Percentiles rank a stretch among this genome's conserved stretches.
Conservation (phyloP, 2,797 vertebrate species). For the Mormyrops attenuatus region DNA sequence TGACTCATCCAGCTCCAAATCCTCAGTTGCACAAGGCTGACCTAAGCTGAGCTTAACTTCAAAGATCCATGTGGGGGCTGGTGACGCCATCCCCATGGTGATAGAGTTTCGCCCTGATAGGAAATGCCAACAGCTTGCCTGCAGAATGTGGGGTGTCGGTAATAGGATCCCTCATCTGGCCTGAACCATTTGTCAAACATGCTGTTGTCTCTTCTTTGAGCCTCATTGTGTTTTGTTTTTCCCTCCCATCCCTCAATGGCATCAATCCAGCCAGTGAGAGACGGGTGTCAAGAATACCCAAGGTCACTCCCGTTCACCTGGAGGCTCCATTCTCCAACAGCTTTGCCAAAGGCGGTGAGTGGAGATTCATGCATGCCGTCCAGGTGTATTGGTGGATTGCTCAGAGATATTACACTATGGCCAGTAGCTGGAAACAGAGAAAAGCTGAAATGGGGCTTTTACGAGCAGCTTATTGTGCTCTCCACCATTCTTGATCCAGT, state of each 20-base stretch:
- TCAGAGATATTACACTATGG: neutral
- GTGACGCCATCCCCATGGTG: neutral
- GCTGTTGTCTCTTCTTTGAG: neutral
- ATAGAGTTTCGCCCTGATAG: neutral
- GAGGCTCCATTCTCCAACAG: slow-evolving; percentile 92
- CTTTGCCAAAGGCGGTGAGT: slow-evolving; percentile 95
- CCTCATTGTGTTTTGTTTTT: neutral
- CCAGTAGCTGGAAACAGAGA: neutral
- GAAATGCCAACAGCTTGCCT: slow-evolving; percentile 1
- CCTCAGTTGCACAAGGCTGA: neutral
- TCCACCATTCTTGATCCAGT: neutral
- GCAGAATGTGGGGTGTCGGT: neutral
- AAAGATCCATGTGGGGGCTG: neutral
- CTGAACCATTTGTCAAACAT: neutral
- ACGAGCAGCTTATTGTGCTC: neutral
- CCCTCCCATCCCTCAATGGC: neutral
- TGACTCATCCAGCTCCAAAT: neutral
- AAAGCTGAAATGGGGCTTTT: neutral
- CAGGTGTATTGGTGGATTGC: neutral
- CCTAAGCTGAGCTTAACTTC: neutral
- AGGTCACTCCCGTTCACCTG: slow-evolving; percentile 93
- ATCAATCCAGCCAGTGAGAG: slow-evolving; percentile 78
- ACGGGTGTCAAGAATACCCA: slow-evolving; percentile 82
- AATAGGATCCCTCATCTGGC: neutral
- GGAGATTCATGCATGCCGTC: neutral